These are phyloP conservation scores for Aleiodes testaceus DNA, from an alignment of 2,888 invertebrate species.

Conservation along the genomic window DNA sequence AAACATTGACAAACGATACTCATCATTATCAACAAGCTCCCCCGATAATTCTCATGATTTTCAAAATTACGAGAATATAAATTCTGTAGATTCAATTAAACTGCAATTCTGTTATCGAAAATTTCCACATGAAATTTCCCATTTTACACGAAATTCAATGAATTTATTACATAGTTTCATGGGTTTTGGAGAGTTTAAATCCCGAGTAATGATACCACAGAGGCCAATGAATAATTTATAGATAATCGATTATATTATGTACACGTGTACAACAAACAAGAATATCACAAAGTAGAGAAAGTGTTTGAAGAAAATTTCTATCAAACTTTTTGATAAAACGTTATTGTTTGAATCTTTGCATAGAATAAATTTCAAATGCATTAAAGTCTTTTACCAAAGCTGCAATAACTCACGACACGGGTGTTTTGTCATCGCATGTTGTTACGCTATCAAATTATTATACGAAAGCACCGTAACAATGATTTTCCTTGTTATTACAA, in stretches of 20 bases:
- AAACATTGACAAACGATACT: not conserved
- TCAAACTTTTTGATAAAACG: not conserved
- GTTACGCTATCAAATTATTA: conserved; percentile 27
- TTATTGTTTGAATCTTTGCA: not conserved
- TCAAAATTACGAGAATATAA: too few species aligned
- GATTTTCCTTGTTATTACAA: conserved; percentile 20
- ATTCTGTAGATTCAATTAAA: too few species aligned
- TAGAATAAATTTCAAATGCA: not conserved
- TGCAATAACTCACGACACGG: conserved; percentile 19
- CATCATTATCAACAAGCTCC: too few species aligned
- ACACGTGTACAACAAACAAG: too few species aligned
- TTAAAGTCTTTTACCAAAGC: not conserved
- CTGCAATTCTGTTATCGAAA: too few species aligned
- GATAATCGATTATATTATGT: not conserved
- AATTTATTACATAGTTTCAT: too few species aligned
- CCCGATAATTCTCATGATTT: too few species aligned
- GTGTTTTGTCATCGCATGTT: conserved; percentile 32
- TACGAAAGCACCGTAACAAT: conserved; percentile 2
- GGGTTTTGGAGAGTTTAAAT: not conserved
- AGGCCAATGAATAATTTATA: not conserved
- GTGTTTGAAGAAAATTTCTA: not conserved
- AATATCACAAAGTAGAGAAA: not conserved
- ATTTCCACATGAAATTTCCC: too few species aligned
- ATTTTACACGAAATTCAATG: too few species aligned
- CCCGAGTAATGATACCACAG: not conserved